These are phyloP conservation scores for Magallana angulata DNA, from an alignment of 1,140 invertebrate species.

Conservation along the genomic window DNA sequence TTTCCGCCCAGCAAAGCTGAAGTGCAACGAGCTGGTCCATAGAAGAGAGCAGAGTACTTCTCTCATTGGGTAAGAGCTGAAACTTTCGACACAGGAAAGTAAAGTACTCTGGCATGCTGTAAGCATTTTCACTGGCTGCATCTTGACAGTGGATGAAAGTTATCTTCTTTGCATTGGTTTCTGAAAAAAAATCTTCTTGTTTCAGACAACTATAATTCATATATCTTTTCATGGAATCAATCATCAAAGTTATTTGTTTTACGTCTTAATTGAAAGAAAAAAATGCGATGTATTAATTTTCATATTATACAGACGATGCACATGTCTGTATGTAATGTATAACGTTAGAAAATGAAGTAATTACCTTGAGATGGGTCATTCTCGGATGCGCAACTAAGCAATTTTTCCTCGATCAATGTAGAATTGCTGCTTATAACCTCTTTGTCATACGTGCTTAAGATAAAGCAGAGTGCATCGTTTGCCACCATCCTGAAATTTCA, in stretches of 20 bases:
- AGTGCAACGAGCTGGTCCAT: constrained; percentile 68
- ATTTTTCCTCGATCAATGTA: not conserved
- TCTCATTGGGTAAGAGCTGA: constrained; percentile 64
- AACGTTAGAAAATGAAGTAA: not conserved
- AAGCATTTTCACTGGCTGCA: not conserved
- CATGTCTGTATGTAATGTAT: too few relatives aligned
- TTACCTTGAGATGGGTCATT: not conserved
- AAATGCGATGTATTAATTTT: too few relatives aligned
- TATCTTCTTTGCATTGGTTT: not conserved
- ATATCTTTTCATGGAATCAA: too few relatives aligned
- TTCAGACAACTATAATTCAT: too few relatives aligned
- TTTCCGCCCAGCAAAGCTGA: constrained; percentile 68
- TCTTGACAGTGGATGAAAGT: constrained; percentile 27
- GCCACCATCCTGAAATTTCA: not conserved
- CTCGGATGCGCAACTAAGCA: not conserved
- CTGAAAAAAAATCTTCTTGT: not conserved
- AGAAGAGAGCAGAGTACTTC: constrained; percentile 62
- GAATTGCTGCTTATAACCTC: not conserved
- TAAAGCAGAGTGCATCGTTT: not conserved
- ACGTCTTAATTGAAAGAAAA: too few relatives aligned
- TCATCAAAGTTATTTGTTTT: too few relatives aligned
- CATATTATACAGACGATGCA: too few relatives aligned
- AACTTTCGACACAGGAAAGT: constrained; percentile 61
- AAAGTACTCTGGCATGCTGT: constrained; percentile 51
- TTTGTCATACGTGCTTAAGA: not conserved